phyloP scores from a whole-genome alignment of 64 coral and sea anemone species.

The Montipora capricornis region DNA sequence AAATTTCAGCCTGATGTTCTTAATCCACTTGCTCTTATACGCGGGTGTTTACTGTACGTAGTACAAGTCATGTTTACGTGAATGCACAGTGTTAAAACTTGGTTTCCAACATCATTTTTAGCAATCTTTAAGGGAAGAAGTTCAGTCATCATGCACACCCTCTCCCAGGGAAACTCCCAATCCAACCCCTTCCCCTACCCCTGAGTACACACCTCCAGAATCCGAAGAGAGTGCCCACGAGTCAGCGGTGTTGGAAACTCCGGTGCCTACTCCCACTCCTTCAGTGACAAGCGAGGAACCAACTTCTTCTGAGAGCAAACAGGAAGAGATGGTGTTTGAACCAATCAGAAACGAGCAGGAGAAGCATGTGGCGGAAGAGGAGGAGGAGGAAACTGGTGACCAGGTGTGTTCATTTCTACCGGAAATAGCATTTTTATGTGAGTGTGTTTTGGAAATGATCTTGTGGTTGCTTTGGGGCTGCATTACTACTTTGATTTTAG shows the following conservation, averaged over 20 bases:
- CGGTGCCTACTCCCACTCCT: slow-evolving; percentile 61
- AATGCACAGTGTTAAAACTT: not conserved
- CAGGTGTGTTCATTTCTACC: not conserved
- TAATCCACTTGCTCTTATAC: too few species aligned
- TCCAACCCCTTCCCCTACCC: slow-evolving; percentile 82
- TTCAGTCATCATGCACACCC: slow-evolving; percentile 22
- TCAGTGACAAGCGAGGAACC: slow-evolving; percentile 52
- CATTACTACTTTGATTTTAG: too few species aligned
- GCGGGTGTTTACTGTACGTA: too few species aligned
- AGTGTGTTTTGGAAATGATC: too few species aligned
- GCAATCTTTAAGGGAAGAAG: slow-evolving; percentile 50
- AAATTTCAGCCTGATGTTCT: too few species aligned
- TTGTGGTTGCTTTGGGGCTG: too few species aligned
- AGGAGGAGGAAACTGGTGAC: not conserved
- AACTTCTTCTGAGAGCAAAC: slow-evolving; percentile 8
- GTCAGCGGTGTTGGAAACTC: slow-evolving; percentile 59
- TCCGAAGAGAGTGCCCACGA: slow-evolving; percentile 80
- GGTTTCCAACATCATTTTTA: not conserved
- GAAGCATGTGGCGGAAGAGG: not conserved
- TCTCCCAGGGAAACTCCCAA: slow-evolving; percentile 57
- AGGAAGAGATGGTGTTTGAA: slow-evolving; percentile 50
- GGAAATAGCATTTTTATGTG: too few species aligned
- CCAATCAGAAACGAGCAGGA: slow-evolving; percentile 39
- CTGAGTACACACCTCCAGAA: slow-evolving; percentile 89
- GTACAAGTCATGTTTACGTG: not conserved